Evolutionary conservation across 2,888 invertebrate genomes (phyloP), one percentile per base, ranked within the genome.

Genomic region (Ctena decussata): DNA sequence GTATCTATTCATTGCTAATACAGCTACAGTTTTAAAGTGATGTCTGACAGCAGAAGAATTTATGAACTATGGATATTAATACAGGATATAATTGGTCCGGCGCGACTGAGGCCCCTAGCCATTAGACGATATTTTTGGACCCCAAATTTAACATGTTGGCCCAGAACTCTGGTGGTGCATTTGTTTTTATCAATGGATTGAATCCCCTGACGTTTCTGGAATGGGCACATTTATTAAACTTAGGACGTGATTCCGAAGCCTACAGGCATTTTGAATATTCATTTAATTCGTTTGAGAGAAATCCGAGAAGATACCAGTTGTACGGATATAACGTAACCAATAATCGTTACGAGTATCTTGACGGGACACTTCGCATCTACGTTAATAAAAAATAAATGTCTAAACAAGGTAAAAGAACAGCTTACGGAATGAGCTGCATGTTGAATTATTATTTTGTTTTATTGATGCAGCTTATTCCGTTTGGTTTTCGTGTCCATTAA

Each of bases 41-140:
- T 21, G 5, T 49, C 5, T 21, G 21, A 60, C 5, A 65, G 70
- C 70, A 41, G 41, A n/a, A 15, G 6, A 71, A 72, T 78, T n/a
- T 78, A 78, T n/a, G 30, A 71, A n/a, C 15, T 32, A 27, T 78
- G 71, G 71, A 69, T 41, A 18, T 2, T 24, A 39, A 71, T 78
- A 21, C 71, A 72, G 32, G 78, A 78, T n/a, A 24, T 78, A 15
- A 78, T 78, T 37, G 78, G 71, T 6, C 41, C 37, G 0, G 69
- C 77, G 0, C 0, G 12, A 5, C 5, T 41, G n/a, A 69, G 65
- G 77, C 77, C 77, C 15, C 0, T 21, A 1, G n/a, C 21, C 27
- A 41, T 79, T 60, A 24, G 73, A 30, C 24, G 60, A 12, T n/a
- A 41, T 27, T 79, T 79, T 37, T 79, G 79, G 79, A 79, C 72